Percentiles rank a stretch among this genome's conserved stretches.
Evolutionary conservation across 2,797 vertebrate species (phyloP).

Genomic region (Thalassophryne amazonica): DNA sequence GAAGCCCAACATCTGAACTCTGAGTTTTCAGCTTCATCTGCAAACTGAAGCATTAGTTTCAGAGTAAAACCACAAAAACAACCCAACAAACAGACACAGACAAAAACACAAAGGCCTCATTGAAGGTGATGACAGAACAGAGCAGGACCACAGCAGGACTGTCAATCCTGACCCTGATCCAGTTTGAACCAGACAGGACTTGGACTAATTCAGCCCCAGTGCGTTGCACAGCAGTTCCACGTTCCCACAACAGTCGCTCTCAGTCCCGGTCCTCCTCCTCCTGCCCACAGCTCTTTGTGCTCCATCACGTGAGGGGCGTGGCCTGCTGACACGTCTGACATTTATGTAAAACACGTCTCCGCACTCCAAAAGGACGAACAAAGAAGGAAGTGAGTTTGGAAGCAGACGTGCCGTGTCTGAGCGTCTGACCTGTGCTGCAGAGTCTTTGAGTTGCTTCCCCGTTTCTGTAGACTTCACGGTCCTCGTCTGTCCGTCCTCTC

Average conservation of each 20-base stretch:
- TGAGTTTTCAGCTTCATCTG: too few species aligned
- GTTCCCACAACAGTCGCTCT: slow-evolving; percentile 48
- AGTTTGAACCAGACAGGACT: too few species aligned
- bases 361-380: slow-evolving; percentile 30
- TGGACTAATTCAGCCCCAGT: too few species aligned
- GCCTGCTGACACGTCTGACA: slow-evolving; percentile 69
- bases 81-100: too few species aligned
- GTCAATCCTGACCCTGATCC: too few species aligned
- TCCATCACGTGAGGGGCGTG: slow-evolving; percentile 56
- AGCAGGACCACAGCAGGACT: too few species aligned
- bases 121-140: too few species aligned
- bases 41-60: too few species aligned
- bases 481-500: slow-evolving; percentile 63
- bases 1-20: too few species aligned
- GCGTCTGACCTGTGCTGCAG: slow-evolving; percentile 75
- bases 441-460: slow-evolving; percentile 72
- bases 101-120: too few species aligned
- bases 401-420: slow-evolving; percentile 10
- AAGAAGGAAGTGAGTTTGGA: slow-evolving; percentile 17
- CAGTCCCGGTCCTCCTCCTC: slow-evolving; percentile 42
- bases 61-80: too few species aligned
- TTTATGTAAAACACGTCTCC: slow-evolving; percentile 70
- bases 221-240: too few species aligned
- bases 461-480: slow-evolving; percentile 58
- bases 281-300: slow-evolving; percentile 59